Conservation (phyloP, 1,140 invertebrate genomes). For the Hyles euphorbiae region DNA sequence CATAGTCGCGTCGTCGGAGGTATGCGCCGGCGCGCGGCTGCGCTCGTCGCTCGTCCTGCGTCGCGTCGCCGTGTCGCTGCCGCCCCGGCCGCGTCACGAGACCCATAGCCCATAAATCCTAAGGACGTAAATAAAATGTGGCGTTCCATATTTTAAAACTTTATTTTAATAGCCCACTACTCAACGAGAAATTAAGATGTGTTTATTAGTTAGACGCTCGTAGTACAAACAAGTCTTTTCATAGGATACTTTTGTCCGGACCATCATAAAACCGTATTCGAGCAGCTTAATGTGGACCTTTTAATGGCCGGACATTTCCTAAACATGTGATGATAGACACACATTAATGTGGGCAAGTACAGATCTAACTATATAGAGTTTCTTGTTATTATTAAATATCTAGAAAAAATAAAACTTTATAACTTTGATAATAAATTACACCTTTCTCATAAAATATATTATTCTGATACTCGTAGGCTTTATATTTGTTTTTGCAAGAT, state of each 20-base stretch:
- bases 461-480: too few relatives aligned
- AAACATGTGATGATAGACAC: too few relatives aligned
- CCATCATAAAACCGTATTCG: slow-evolving; percentile 55
- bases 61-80: neutral
- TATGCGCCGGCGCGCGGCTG: slow-evolving; percentile 36
- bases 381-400: too few relatives aligned
- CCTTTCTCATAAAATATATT: too few relatives aligned
- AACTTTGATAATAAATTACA: too few relatives aligned
- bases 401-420: too few relatives aligned
- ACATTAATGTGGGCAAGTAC: too few relatives aligned
- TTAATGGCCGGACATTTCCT: too few relatives aligned
- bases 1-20: slow-evolving; percentile 51
- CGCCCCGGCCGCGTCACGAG: slow-evolving; percentile 34
- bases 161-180: slow-evolving; percentile 71
- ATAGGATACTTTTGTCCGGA: slow-evolving; percentile 43
- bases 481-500: too few relatives aligned
- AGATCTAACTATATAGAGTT: too few relatives aligned
- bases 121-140: slow-evolving; percentile 68
- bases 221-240: slow-evolving; percentile 65
- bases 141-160: slow-evolving; percentile 71
- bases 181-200: slow-evolving; percentile 71
- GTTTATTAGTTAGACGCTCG: slow-evolving; percentile 66
- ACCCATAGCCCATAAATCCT: slow-evolving; percentile 65
- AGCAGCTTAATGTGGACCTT: slow-evolving; percentile 6
- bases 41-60: slow-evolving; percentile 14